These are phyloP conservation scores for Leptonema lineaticorne DNA, from an alignment of 1,140 invertebrate genomes.

Conservation along the genomic window DNA sequence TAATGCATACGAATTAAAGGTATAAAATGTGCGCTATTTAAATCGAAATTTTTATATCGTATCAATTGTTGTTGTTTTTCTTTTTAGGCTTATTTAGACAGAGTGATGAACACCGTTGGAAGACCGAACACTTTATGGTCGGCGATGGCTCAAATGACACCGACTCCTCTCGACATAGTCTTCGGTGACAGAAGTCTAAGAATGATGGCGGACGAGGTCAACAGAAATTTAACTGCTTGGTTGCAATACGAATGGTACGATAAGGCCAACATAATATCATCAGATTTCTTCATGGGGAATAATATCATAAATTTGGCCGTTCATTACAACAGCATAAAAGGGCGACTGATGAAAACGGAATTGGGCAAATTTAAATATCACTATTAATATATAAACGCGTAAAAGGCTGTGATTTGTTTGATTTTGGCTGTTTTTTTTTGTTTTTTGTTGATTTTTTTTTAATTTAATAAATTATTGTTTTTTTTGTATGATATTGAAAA, in stretches of 20 bases:
- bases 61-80: background rate
- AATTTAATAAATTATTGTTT: no score
- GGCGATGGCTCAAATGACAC: conserved; percentile 80
- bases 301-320: conserved; percentile 64
- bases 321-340: conserved; percentile 31
- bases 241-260: conserved; percentile 65
- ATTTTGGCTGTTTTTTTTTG: no score
- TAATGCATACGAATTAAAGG: conserved; percentile 51
- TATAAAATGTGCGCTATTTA: background rate
- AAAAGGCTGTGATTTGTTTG: background rate
- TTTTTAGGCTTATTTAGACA: conserved; percentile 60
- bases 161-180: conserved; percentile 67
- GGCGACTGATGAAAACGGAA: conserved; percentile 12
- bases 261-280: conserved; percentile 71
- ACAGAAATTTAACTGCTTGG: conserved; percentile 67
- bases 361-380: conserved; percentile 7
- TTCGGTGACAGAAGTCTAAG: conserved; percentile 65
- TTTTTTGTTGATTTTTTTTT: no score
- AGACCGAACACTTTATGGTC: conserved; percentile 61
- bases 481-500: no score
- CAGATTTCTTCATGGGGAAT: conserved; percentile 77
- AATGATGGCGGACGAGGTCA: conserved; percentile 68
- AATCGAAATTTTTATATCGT: background rate
- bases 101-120: conserved; percentile 50
- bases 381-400: no score